These are phyloP conservation scores for Polyommatus icarus DNA, from an alignment of 2,888 invertebrate species.

Conservation along the genomic window DNA sequence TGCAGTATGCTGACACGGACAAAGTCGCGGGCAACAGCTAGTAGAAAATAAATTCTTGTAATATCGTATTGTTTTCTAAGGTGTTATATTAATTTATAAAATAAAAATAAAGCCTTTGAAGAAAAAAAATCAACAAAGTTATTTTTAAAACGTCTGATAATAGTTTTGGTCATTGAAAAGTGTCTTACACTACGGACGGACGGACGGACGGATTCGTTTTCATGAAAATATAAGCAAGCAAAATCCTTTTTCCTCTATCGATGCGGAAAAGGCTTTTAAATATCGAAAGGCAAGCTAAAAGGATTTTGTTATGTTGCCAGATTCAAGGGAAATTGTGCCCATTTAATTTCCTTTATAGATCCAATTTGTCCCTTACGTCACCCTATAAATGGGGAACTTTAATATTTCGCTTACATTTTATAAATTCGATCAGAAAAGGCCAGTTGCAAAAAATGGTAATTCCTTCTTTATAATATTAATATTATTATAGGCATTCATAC, in stretches of 20 bases:
- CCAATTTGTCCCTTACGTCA: constrained; percentile 4
- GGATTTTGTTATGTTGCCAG: neutral
- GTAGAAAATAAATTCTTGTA: too few species aligned
- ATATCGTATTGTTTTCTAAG: too few species aligned
- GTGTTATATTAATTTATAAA: too few species aligned
- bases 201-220: neutral
- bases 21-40: too few species aligned
- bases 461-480: neutral
- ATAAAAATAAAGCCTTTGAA: too few species aligned
- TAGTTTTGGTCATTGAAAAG: too few species aligned
- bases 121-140: too few species aligned
- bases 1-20: too few species aligned
- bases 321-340: neutral
- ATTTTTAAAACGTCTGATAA: too few species aligned
- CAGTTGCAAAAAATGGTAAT: neutral
- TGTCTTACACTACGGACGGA: too few species aligned
- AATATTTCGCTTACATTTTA: neutral
- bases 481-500: too few species aligned
- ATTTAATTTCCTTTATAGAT: neutral
- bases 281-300: neutral
- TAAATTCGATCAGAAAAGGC: neutral
- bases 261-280: neutral
- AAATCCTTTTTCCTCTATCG: neutral
- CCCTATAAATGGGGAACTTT: neutral
- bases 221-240: neutral